These are phyloP conservation scores for Zoanthus sociatus DNA, from an alignment of 92 coral and sea anemone genomes.

Conservation along the genomic window DNA sequence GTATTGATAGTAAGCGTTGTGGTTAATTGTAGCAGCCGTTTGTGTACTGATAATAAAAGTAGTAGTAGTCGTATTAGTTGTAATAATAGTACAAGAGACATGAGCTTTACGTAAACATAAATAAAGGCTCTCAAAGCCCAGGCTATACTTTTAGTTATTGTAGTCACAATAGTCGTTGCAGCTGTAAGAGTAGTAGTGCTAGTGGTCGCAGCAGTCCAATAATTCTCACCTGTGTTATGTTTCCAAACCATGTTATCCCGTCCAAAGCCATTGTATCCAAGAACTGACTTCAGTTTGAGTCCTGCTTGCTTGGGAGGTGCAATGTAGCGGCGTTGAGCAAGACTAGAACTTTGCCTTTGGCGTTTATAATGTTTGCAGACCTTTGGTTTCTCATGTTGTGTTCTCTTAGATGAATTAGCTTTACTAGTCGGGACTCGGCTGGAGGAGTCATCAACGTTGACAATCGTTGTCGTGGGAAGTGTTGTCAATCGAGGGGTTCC, in stretches of 20 bases:
- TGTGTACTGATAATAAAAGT: too few relatives aligned
- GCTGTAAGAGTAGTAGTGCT: not conserved
- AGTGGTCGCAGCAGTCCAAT: not conserved
- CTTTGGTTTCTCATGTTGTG: conserved; percentile 63
- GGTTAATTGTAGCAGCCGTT: too few relatives aligned
- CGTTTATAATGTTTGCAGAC: conserved; percentile 82
- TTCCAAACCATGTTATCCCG: conserved; percentile 95
- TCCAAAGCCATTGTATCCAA: conserved; percentile 95
- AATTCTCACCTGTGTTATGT: conserved; percentile 85
- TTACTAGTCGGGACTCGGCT: conserved; percentile 1
- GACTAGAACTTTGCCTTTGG: conserved; percentile 52
- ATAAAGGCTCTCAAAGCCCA: too few relatives aligned
- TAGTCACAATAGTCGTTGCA: not conserved
- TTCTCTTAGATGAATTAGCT: conserved; percentile 30
- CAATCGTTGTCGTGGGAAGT: not conserved
- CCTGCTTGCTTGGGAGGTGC: conserved; percentile 99
- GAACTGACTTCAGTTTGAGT: conserved; percentile 83
- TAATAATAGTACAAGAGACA: too few relatives aligned
- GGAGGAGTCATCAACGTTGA: conserved; percentile 17
- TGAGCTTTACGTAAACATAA: too few relatives aligned
- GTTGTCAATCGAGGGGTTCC: conserved; percentile 26
- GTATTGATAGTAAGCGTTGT: too few relatives aligned
- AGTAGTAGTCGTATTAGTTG: too few relatives aligned
- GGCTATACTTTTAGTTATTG: too few relatives aligned
- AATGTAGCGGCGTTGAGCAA: conserved; percentile 88